Evolutionary conservation across 2,888 invertebrate genomes (phyloP), one percentile per base, ranked within the genome.

Genomic region (Griposia aprilina): DNA sequence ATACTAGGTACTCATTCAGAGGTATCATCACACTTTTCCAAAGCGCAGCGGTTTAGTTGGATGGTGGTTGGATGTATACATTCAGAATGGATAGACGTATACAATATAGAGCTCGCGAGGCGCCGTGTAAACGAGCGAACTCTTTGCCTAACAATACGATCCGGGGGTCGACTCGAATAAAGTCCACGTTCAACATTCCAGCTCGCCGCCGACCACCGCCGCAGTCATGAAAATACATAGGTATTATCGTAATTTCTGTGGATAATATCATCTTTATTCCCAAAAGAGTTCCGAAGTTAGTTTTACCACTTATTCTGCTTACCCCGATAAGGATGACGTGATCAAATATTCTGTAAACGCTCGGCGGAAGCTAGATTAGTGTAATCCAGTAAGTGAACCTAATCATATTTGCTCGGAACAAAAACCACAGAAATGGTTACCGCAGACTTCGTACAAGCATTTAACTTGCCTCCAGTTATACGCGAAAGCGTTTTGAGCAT

Each of bases 341-440:
- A 85, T 83, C 83, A 86, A 86, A 84, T 81, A 81, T 83, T 86
- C 83, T 67, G 72, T 76, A 78, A 82, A 78, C 79, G 73, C 80
- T 71, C 76, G 59, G 67, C 65, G 48, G 68, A 66, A 67, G 78
- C 80, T 79, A 83, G 88, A 83, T 85, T 84, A 83, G 81, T 85
- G 81, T 88, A 85, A 88, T 88, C 81, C 85, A 78, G 83, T 79
- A 88, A 87, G 85, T 77, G 85, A 86, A 86, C 80, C 85, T 88
- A 86, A 88, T 88, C 85, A 86, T 88, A 88, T 88, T 88, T 84
- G 86, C 83, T 81, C 74, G 72, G 82, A 86, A 88, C 88, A 88
- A 86, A 88, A 88, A 86, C 88, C 88, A 87, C 88, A 80, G 83
- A 82, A 82, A 83, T 81, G 82, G 87, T 71, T 74, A 68, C 81